These are phyloP conservation scores for Bombus waltoni DNA, from an alignment of 1,140 invertebrate species.

Conservation along the genomic window DNA sequence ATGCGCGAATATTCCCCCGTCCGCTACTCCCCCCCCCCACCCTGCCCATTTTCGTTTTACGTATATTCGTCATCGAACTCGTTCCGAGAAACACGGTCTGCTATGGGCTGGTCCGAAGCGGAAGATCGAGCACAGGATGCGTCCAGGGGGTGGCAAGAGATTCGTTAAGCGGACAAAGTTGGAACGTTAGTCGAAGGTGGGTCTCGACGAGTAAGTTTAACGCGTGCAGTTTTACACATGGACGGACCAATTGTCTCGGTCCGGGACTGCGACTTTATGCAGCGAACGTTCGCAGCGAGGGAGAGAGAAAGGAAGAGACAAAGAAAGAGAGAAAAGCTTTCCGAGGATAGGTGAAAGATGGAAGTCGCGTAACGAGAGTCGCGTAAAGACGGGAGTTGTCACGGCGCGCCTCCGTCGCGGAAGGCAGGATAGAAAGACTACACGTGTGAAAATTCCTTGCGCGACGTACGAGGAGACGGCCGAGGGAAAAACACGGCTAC, in stretches of 20 bases:
- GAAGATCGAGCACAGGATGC: background rate
- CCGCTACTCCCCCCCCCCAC: too few relatives aligned
- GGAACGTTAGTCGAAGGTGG: too few relatives aligned
- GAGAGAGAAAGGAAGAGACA: background rate
- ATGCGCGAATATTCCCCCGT: too few relatives aligned
- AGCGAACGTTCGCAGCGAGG: background rate
- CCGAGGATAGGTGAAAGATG: background rate
- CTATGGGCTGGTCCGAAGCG: constrained; percentile 2
- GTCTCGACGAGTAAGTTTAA: too few relatives aligned
- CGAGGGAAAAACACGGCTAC: background rate
- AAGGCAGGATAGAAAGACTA: constrained; percentile 67
- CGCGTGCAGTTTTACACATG: too few relatives aligned
- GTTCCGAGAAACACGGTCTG: constrained; percentile 29
- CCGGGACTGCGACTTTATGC: background rate
- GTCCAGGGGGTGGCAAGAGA: background rate
- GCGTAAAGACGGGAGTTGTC: constrained; percentile 37
- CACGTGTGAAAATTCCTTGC: constrained; percentile 74
- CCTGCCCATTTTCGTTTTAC: too few relatives aligned
- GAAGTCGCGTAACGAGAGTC: background rate
- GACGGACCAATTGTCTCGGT: background rate
- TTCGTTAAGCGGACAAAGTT: too few relatives aligned
- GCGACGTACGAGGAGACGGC: constrained; percentile 24
- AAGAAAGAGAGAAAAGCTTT: background rate
- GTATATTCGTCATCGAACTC: constrained; percentile 41
- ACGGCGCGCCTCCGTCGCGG: constrained; percentile 77